Conservation (phyloP, 2,888 invertebrate species). For the Tholera decimalis region DNA sequence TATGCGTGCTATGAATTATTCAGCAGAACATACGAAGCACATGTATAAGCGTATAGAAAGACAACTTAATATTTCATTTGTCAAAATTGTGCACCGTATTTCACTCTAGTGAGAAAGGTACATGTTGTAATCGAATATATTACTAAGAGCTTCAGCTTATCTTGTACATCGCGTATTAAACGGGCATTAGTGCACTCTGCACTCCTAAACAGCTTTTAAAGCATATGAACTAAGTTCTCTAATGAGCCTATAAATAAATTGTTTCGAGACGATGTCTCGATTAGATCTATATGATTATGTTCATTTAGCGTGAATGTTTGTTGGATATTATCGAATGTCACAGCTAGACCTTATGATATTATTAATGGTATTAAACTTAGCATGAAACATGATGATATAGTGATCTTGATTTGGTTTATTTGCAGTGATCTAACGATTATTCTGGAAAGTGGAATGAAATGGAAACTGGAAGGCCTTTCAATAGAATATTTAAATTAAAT, state of each 20-base stretch:
- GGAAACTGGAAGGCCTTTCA: slow-evolving; percentile 19
- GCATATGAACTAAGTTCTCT: slow-evolving; percentile 51
- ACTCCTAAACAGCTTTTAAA: slow-evolving; percentile 55
- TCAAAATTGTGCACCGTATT: slow-evolving; percentile 46
- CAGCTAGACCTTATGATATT: slow-evolving; percentile 47
- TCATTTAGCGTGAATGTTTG: slow-evolving; percentile 46
- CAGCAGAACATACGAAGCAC: slow-evolving; percentile 63
- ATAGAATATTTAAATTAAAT: slow-evolving; percentile 51
- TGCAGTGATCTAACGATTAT: slow-evolving; percentile 24
- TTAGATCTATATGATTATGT: slow-evolving; percentile 58
- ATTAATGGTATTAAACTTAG: slow-evolving; percentile 42
- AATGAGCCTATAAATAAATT: slow-evolving; percentile 70
- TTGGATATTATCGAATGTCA: slow-evolving; percentile 47
- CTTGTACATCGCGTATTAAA: slow-evolving; percentile 57
- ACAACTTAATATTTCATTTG: slow-evolving; percentile 65
- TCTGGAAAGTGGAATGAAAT: slow-evolving; percentile 34
- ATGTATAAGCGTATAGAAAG: slow-evolving; percentile 53
- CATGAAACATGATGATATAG: slow-evolving; percentile 13
- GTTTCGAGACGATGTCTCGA: slow-evolving; percentile 53
- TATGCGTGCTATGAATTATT: slow-evolving; percentile 78
- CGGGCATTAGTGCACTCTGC: slow-evolving; percentile 43
- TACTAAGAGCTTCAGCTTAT: slow-evolving; percentile 51
- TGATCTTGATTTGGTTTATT: slow-evolving; percentile 35
- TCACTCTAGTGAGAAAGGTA: slow-evolving; percentile 20
- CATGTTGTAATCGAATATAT: slow-evolving; percentile 56